These are phyloP conservation scores for Platynereis dumerilii DNA, from an alignment of 2,888 invertebrate species.

Conservation along the genomic window DNA sequence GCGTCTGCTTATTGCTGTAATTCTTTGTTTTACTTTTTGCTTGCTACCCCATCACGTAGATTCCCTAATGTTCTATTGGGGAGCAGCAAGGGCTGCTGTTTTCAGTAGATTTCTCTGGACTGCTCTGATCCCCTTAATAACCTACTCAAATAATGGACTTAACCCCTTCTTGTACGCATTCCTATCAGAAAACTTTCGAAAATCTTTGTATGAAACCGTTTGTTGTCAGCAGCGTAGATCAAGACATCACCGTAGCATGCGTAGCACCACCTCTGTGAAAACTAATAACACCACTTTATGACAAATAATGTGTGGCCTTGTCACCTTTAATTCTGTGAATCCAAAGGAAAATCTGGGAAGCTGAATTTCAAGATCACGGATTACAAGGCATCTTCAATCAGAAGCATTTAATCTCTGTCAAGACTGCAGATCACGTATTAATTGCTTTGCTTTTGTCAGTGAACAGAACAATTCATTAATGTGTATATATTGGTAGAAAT, in stretches of 20 bases:
- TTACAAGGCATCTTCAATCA: no score
- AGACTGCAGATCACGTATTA: no score
- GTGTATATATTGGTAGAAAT: no score
- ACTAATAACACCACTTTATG: not conserved
- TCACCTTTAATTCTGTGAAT: no score
- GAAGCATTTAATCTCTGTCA: no score
- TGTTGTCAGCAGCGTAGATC: conserved; percentile 1
- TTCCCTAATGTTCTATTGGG: conserved; percentile 82
- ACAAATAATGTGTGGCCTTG: no score
- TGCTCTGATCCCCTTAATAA: conserved; percentile 83
- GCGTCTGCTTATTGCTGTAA: conserved; percentile 86
- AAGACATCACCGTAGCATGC: not conserved
- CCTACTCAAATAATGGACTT: conserved; percentile 88
- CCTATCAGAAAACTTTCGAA: conserved; percentile 80
- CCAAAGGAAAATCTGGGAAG: no score
- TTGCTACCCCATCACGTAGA: conserved; percentile 83
- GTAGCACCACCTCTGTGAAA: not conserved
- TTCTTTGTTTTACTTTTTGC: conserved; percentile 85
- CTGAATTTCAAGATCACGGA: no score
- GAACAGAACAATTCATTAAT: no score
- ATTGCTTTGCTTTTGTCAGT: no score
- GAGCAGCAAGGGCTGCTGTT: not conserved
- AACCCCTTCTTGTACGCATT: conserved; percentile 91
- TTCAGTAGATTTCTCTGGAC: conserved; percentile 67
- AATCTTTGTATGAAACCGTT: conserved; percentile 66